These are phyloP conservation scores for Aramus guarauna DNA, from an alignment of 2,113 vertebrate species.

Conservation along the genomic window DNA sequence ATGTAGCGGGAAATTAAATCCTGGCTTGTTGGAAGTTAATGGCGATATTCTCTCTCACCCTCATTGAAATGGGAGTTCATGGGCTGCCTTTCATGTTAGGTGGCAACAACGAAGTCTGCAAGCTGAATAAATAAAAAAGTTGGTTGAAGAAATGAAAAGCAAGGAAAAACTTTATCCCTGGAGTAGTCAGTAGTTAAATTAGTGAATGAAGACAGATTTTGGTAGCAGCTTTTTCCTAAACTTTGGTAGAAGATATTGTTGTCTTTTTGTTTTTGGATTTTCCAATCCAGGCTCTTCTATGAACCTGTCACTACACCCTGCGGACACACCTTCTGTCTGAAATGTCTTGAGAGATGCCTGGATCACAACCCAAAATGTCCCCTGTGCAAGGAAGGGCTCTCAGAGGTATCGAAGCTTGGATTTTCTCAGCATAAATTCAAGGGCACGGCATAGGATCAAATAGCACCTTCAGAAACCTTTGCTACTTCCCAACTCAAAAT, in stretches of 20 bases:
- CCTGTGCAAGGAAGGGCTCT: slow-evolving; percentile 88
- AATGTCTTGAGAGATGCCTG: slow-evolving; percentile 90
- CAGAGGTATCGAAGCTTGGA: slow-evolving; percentile 75
- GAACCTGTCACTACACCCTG: slow-evolving; percentile 92
- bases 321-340: slow-evolving; percentile 93
- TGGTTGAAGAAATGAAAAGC: not conserved
- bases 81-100: not conserved
- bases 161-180: not conserved
- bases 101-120: not conserved
- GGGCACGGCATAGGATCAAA: not conserved
- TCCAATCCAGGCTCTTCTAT: slow-evolving; percentile 83
- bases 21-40: not conserved
- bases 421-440: not conserved
- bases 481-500: not conserved
- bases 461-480: not conserved
- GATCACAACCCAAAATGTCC: slow-evolving; percentile 93
- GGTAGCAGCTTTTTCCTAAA: not conserved
- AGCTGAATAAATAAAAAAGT: not conserved
- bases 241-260: slow-evolving; percentile 53
- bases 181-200: not conserved
- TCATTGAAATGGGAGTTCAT: not conserved
- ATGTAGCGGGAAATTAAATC: not conserved
- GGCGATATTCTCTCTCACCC: not conserved
- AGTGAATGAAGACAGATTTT: not conserved
- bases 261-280: slow-evolving; percentile 40